Percentiles rank a stretch among this genome's conserved stretches.
These are phyloP conservation scores for Chascanopsetta lugubris DNA, from an alignment of 2,113 vertebrate species.

Conservation along the genomic window DNA sequence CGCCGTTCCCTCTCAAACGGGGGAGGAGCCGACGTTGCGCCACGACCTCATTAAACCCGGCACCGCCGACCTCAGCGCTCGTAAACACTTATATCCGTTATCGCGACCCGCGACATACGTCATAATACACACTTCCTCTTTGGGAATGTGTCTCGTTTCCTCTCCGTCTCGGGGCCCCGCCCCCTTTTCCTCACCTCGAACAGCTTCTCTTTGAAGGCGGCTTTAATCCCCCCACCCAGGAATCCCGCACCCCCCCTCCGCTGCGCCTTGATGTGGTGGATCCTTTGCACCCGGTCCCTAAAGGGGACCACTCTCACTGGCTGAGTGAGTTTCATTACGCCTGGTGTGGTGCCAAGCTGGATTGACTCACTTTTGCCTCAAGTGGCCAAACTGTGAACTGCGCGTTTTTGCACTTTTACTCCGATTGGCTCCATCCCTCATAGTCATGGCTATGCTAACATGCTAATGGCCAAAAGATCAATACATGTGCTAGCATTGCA, in stretches of 20 bases:
- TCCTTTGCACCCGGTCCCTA: constrained; percentile 25
- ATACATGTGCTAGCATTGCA: too few species aligned
- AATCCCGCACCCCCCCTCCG: constrained; percentile 36
- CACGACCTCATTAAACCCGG: constrained; percentile 16
- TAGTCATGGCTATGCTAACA: too few species aligned
- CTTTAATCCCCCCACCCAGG: constrained; percentile 47
- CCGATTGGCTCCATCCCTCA: too few species aligned
- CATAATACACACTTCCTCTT: not conserved
- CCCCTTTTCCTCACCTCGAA: constrained; percentile 11
- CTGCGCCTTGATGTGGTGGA: constrained; percentile 46
- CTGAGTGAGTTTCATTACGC: not conserved
- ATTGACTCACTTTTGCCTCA: too few species aligned
- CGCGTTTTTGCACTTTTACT: too few species aligned
- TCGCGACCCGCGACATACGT: constrained; percentile 3
- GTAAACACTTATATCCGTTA: constrained; percentile 3
- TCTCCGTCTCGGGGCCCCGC: constrained; percentile 6
- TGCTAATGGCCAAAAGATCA: too few species aligned
- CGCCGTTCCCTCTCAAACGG: constrained; percentile 17
- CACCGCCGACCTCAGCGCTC: not conserved
- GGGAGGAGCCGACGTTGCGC: constrained; percentile 18
- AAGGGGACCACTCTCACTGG: not conserved
- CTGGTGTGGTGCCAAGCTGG: too few species aligned
- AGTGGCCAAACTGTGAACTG: too few species aligned
- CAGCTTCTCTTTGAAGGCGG: constrained; percentile 37
- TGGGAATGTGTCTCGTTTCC: constrained; percentile 17